phyloP scores from a whole-genome alignment of 2,888 invertebrate genomes.

The Melitaea athalia region DNA sequence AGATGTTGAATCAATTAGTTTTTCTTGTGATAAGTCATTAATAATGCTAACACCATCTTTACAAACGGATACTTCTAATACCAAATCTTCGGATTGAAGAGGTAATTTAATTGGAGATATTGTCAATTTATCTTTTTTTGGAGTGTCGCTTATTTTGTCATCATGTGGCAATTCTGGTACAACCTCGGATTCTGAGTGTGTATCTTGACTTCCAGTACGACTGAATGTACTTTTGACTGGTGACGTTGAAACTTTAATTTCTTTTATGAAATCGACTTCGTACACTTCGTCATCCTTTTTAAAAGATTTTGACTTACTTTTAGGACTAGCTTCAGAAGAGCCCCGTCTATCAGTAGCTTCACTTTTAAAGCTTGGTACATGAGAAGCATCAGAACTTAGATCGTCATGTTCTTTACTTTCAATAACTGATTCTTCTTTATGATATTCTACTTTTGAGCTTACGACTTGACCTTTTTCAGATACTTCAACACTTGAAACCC shows the following conservation, averaged over 20 bases:
- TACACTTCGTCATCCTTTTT: conserved; percentile 77
- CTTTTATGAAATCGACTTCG: conserved; percentile 79
- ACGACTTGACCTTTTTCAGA: conserved; percentile 76
- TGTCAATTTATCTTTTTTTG: conserved; percentile 63
- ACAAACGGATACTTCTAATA: conserved; percentile 74
- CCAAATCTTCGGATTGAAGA: conserved; percentile 73
- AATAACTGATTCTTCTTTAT: conserved; percentile 74
- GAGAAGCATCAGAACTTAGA: conserved; percentile 75
- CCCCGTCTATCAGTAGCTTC: conserved; percentile 67
- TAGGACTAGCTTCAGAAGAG: conserved; percentile 72
- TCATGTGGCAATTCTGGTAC: conserved; percentile 78
- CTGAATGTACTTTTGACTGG: conserved; percentile 78
- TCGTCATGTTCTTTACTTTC: conserved; percentile 79
- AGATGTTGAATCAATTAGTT: conserved; percentile 31
- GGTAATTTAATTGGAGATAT: conserved; percentile 75
- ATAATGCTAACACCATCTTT: conserved; percentile 42
- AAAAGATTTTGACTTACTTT: conserved; percentile 75
- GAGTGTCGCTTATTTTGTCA: conserved; percentile 66
- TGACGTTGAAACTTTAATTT: conserved; percentile 79
- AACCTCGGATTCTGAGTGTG: conserved; percentile 80
- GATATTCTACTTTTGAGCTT: conserved; percentile 73
- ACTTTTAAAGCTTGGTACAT: conserved; percentile 73
- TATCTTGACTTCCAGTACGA: conserved; percentile 80
- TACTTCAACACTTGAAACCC: conserved; percentile 69
- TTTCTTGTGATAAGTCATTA: conserved; percentile 17